A percentile compares a stretch with the other conserved stretches of the same genome.
phyloP scores from a whole-genome alignment of 2,888 invertebrate species.

The Acrobasis suavella region DNA sequence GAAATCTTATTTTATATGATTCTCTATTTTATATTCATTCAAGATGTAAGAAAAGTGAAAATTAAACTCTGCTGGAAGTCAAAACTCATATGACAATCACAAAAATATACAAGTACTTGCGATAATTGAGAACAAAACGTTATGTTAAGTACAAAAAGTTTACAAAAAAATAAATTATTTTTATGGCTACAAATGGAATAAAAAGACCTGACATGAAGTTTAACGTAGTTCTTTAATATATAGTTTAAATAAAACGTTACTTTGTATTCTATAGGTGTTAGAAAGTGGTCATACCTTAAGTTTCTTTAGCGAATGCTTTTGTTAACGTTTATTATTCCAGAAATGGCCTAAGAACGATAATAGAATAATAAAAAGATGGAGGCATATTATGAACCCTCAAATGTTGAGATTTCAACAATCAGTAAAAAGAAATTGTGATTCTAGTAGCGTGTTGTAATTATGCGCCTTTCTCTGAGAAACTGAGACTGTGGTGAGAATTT shows the following conservation, averaged over 20 bases:
- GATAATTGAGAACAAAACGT: too few species aligned
- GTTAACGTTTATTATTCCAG: conserved; percentile 72
- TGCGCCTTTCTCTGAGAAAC: conserved; percentile 16
- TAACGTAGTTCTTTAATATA: conserved; percentile 11
- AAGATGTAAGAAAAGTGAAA: too few species aligned
- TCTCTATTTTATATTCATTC: too few species aligned
- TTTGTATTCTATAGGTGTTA: conserved; percentile 63
- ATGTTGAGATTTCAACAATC: conserved; percentile 48
- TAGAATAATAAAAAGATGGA: conserved; percentile 60
- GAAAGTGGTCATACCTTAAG: conserved; percentile 68
- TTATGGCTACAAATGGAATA: not conserved
- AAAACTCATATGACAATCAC: too few species aligned
- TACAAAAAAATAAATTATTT: too few species aligned
- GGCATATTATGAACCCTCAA: conserved; percentile 45
- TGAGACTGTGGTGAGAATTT: not conserved
- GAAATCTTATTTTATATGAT: too few species aligned
- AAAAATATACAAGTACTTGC: too few species aligned
- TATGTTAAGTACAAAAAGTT: too few species aligned
- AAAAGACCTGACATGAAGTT: not conserved
- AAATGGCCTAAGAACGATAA: conserved; percentile 57
- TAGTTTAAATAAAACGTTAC: conserved; percentile 35
- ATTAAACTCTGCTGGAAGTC: too few species aligned
- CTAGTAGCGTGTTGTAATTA: conserved; percentile 22
- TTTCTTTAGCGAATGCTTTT: conserved; percentile 68
- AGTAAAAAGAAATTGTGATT: conserved; percentile 35